Base-by-base conservation (phyloP, 2,113 vertebrate genomes). In the Amazona vittata region DNA sequence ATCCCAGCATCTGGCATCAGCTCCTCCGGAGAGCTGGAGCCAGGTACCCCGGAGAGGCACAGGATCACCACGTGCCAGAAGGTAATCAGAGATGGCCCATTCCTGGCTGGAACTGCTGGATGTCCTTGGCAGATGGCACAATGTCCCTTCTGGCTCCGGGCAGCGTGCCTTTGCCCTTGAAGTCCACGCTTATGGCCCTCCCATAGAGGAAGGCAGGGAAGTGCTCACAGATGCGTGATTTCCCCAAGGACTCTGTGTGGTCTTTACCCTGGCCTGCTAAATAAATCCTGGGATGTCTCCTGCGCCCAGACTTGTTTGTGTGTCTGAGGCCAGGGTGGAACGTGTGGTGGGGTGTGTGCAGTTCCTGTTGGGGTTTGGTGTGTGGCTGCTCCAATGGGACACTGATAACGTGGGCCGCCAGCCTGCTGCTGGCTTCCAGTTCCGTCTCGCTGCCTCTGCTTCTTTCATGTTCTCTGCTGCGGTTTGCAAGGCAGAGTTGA, bases 281-380 rank as follows among this genome's bases (percentile, higher is more conserved):
- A 87, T 43, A 62, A 46, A 62, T 39, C 21, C 86, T 33, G 70
- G 71, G 93, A 41, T 16, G 63, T 46, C 11, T 90, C 57, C 83
- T 15, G 69, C 2, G 0, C 50, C 0, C 46, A 25, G 86, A 4
- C 64, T 22, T 59, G 81, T 50, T 49, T 43, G 92, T 55, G 82
- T 59, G 55, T 80, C 46, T 2, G 78, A 46, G 86, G 78, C 50
- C 25, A 2, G 85, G 76, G n/a, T 83, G 94, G 73, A 35, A 35
- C 31, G 18, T 18, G 94, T 8, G 91, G 29, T 14, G 75, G 86
- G 87, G 65, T 28, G 79, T 60, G 90, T 65, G 86, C 89, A 71
- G 90, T 81, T 89, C 95, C 84, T 87, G 69, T 44, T 16, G 94
- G 91, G 49, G 49, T 49, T 74, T 49, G 88, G 35, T 37, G 83